phyloP scores from a whole-genome alignment of 2,888 invertebrate genomes.

The Plagiodera versicolora region DNA sequence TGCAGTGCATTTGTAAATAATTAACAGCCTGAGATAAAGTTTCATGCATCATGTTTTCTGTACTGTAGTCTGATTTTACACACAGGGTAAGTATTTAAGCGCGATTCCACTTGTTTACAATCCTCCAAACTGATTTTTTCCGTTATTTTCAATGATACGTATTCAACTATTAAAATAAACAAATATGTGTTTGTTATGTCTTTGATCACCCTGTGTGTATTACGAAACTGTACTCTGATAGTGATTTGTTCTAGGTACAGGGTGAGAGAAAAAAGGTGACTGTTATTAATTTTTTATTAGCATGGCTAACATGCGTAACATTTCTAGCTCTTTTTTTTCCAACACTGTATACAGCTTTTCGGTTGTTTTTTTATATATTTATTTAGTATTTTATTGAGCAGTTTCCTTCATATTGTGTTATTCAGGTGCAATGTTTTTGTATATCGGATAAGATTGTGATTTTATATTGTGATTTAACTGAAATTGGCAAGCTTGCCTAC shows the following conservation, averaged over 20 bases:
- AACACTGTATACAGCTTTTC: too few species aligned
- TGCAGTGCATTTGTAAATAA: slow-evolving; percentile 37
- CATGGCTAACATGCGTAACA: too few species aligned
- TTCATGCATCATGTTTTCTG: slow-evolving; percentile 15
- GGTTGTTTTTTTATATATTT: slow-evolving; percentile 19
- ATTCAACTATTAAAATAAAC: too few species aligned
- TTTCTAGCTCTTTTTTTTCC: too few species aligned
- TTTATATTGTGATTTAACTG: slow-evolving; percentile 49
- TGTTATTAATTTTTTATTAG: slow-evolving; percentile 6
- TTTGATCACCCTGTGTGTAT: background rate
- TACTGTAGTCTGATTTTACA: slow-evolving; percentile 3
- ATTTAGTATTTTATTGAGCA: slow-evolving; percentile 28
- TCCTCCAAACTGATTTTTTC: too few species aligned
- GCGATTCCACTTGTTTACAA: too few species aligned
- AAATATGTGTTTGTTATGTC: background rate
- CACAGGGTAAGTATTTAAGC: too few species aligned
- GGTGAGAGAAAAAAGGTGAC: too few species aligned
- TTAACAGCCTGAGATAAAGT: slow-evolving; percentile 26
- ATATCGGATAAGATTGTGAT: slow-evolving; percentile 43
- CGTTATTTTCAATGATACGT: too few species aligned
- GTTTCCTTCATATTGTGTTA: slow-evolving; percentile 28
- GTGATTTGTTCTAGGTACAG: slow-evolving; percentile 14
- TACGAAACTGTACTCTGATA: background rate
- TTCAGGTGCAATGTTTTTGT: slow-evolving; percentile 37
- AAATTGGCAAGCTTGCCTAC: slow-evolving; percentile 40